phyloP scores from a whole-genome alignment of 2,113 vertebrate species.

The Cheirogaleus medius region DNA sequence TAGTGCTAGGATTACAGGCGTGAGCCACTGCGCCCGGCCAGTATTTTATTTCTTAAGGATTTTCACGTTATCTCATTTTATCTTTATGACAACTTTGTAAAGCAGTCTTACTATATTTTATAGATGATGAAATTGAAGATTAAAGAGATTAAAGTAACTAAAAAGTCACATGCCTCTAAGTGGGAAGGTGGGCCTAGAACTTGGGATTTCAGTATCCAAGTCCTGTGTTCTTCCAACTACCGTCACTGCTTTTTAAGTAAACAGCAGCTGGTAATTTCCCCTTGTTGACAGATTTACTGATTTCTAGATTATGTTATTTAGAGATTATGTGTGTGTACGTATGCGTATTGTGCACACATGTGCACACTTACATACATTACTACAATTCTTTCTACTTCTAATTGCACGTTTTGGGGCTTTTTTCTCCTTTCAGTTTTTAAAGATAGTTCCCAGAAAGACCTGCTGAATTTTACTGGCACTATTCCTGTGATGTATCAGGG shows the following conservation, averaged over 20 bases:
- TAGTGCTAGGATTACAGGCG: no score
- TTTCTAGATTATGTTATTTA: background rate
- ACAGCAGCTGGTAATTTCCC: background rate
- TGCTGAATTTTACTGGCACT: conserved; percentile 93
- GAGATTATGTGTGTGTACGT: background rate
- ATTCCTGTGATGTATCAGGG: conserved; percentile 92
- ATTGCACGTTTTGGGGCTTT: conserved; percentile 39
- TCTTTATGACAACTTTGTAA: background rate
- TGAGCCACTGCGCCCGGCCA: background rate
- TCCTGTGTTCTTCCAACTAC: background rate
- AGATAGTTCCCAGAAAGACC: conserved; percentile 94
- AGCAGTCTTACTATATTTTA: background rate
- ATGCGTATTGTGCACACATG: fast-evolving
- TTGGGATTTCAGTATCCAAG: conserved; percentile 19
- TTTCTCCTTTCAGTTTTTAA: conserved; percentile 90
- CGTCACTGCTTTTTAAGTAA: conserved; percentile 9
- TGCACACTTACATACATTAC: background rate
- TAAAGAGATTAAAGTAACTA: conserved; percentile 35
- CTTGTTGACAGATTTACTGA: background rate
- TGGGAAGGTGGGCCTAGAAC: background rate
- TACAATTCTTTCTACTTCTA: background rate
- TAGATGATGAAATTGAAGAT: conserved; percentile 2
- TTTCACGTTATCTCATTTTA: conserved; percentile 10
- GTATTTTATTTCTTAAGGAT: background rate
- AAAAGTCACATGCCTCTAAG: background rate